Conservation (phyloP, 1,140 invertebrate species). For the Trichonephila clavata region DNA sequence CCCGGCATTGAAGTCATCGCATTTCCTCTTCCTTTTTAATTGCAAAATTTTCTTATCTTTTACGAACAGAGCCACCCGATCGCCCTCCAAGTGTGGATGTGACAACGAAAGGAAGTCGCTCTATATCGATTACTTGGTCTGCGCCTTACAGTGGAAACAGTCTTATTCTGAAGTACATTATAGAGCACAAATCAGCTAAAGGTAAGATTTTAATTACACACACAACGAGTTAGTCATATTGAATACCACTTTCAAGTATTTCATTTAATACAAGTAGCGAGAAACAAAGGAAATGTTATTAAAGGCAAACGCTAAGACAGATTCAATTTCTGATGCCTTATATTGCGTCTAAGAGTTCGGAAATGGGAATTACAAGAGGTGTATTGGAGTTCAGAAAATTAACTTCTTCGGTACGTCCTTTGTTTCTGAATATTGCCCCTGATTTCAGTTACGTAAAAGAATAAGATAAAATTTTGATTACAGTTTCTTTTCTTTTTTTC, state of each 20-base stretch:
- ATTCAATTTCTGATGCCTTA: not conserved
- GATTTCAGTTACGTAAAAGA: too few species aligned
- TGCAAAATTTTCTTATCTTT: constrained; percentile 47
- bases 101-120: constrained; percentile 79
- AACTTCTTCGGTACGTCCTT: too few species aligned
- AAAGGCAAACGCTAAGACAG: not conserved
- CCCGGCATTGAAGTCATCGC: not conserved
- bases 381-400: too few species aligned
- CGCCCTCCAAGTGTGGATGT: constrained; percentile 82
- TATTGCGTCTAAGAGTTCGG: not conserved
- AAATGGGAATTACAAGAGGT: too few species aligned
- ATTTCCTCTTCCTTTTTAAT: not conserved
- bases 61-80: constrained; percentile 89
- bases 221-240: not conserved
- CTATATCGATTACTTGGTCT: constrained; percentile 83
- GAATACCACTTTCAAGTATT: not conserved
- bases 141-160: constrained; percentile 97
- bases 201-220: constrained; percentile 33
- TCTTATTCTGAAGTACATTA: constrained; percentile 93
- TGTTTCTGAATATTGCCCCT: too few species aligned
- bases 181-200: constrained; percentile 88
- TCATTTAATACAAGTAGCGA: not conserved
- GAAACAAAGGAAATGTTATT: constrained; percentile 11
- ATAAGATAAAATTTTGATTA: too few species aligned
- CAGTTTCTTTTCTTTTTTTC: too few species aligned